phyloP scores from a whole-genome alignment of 2,113 vertebrate genomes.

The Andinoacara biseriatus region DNA sequence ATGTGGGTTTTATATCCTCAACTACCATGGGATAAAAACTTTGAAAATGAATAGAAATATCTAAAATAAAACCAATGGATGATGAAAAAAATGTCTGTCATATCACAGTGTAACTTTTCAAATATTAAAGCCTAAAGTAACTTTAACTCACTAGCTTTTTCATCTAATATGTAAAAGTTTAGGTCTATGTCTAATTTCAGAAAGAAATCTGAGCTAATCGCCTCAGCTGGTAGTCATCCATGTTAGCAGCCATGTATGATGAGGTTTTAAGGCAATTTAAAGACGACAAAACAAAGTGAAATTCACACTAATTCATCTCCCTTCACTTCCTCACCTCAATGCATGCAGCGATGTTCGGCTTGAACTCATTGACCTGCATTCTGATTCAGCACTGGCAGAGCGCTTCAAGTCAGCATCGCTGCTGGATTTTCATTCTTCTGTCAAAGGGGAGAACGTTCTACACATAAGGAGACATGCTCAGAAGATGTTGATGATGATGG shows the following conservation, averaged over 20 bases:
- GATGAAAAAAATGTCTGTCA: neutral
- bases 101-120: neutral
- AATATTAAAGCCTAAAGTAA: neutral
- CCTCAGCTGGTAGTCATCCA: neutral
- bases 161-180: too few species aligned
- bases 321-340: neutral
- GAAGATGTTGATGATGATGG: neutral
- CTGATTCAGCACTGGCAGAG: neutral
- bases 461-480: neutral
- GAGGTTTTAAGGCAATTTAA: neutral
- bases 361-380: neutral
- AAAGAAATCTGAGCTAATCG: neutral
- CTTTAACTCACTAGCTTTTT: neutral
- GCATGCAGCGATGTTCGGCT: neutral
- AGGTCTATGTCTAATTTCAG: neutral
- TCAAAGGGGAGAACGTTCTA: neutral
- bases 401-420: neutral
- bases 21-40: neutral
- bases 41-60: neutral
- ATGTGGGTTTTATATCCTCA: neutral
- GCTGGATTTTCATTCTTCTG: neutral
- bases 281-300: slow-evolving; percentile 46
- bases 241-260: neutral
- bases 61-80: neutral
- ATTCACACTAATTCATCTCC: slow-evolving; percentile 34